Evolutionary conservation across 2,888 invertebrate genomes (phyloP).

Genomic region (Carabus problematicus): DNA sequence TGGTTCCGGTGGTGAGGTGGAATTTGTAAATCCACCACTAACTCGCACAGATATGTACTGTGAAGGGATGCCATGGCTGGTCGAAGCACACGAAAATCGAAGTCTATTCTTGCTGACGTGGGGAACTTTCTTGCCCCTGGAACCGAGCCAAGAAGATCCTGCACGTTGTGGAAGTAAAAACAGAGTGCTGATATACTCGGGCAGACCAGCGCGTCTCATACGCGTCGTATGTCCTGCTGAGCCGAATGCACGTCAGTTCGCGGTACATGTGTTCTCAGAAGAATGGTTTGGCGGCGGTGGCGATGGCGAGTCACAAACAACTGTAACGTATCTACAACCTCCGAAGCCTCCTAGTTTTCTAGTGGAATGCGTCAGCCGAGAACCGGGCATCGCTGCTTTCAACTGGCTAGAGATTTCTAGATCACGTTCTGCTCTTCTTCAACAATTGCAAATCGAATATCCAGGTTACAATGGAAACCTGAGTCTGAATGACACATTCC

Average conservation of each 20-base stretch:
- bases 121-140: slow-evolving; percentile 76
- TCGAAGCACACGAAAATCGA: slow-evolving; percentile 79
- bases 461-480: slow-evolving; percentile 58
- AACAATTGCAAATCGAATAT: slow-evolving; percentile 64
- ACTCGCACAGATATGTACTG: slow-evolving; percentile 70
- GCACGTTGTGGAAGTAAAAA: slow-evolving; percentile 79
- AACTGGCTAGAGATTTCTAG: slow-evolving; percentile 79
- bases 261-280: slow-evolving; percentile 80
- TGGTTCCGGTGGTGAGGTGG: slow-evolving; percentile 72
- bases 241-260: slow-evolving; percentile 69
- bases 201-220: slow-evolving; percentile 68
- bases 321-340: slow-evolving; percentile 48
- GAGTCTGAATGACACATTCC: slow-evolving; percentile 61
- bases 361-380: slow-evolving; percentile 73
- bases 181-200: slow-evolving; percentile 81
- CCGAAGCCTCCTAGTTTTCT: slow-evolving; percentile 67
- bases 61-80: slow-evolving; percentile 79
- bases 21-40: slow-evolving; percentile 69
- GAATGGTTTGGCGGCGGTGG: slow-evolving; percentile 70
- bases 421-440: slow-evolving; percentile 67
- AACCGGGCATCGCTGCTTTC: slow-evolving; percentile 78
- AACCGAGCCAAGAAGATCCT: slow-evolving; percentile 67
- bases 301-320: slow-evolving; percentile 45
- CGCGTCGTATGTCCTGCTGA: slow-evolving; percentile 78
- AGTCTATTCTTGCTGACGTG: slow-evolving; percentile 83